Percentiles rank a stretch among this genome's conserved stretches.
Evolutionary conservation across 2,113 vertebrate species (phyloP).

Genomic region (Neolamprologus toae): DNA sequence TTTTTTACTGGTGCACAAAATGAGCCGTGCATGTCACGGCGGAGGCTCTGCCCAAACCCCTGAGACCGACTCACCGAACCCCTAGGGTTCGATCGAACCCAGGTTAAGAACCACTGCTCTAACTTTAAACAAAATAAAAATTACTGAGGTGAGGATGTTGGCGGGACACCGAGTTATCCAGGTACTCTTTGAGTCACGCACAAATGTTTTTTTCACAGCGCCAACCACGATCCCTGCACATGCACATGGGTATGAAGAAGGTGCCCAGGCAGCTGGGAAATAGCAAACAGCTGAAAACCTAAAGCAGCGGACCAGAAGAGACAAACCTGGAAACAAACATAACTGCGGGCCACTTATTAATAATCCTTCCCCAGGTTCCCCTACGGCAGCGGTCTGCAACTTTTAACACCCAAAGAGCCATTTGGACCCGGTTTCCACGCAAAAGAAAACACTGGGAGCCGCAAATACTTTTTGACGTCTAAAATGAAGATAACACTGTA

Average conservation of each 20-base stretch:
- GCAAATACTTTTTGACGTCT: rapidly evolving
- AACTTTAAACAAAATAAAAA: neutral
- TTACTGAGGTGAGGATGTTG: rapidly evolving
- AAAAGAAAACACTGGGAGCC: rapidly evolving
- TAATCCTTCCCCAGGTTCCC: neutral
- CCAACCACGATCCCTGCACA: rapidly evolving
- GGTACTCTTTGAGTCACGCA: neutral
- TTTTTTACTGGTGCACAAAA: too few relatives aligned
- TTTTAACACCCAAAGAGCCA: neutral
- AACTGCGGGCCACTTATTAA: rapidly evolving
- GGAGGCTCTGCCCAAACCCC: too few relatives aligned
- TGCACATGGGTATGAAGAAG: neutral
- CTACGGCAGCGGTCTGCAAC: rapidly evolving
- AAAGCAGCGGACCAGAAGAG: neutral
- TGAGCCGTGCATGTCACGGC: too few relatives aligned
- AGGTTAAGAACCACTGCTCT: too few relatives aligned
- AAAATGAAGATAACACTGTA: rapidly evolving
- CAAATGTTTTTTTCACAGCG: rapidly evolving
- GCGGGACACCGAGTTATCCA: rapidly evolving
- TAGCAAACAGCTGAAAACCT: neutral
- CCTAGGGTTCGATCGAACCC: too few relatives aligned
- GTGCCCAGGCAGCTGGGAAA: neutral
- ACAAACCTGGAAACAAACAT: neutral
- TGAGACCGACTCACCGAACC: too few relatives aligned
- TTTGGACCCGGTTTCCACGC: rapidly evolving